A percentile compares a stretch with the other conserved stretches of the same genome.
Evolutionary conservation across 2,888 invertebrate species (phyloP).

Genomic region (Athrips mouffetella): DNA sequence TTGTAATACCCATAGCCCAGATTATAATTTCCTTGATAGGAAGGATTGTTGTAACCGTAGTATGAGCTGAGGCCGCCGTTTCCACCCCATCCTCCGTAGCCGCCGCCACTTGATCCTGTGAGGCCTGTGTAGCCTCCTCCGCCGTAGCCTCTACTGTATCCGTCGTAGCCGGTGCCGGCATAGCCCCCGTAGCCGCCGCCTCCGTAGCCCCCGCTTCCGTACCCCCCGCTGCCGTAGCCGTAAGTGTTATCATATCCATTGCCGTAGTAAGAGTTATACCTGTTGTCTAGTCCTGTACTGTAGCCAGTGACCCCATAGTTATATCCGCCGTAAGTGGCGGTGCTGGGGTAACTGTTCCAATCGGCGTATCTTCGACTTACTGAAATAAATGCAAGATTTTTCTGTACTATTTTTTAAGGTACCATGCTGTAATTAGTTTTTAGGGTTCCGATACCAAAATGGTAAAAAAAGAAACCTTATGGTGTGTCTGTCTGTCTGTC

Average conservation of each 20-base stretch:
- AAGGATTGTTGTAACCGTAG: constrained; percentile 77
- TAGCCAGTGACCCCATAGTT: constrained; percentile 22
- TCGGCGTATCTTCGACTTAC: constrained; percentile 40
- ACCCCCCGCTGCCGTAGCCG: constrained; percentile 23
- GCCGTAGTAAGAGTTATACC: constrained; percentile 18
- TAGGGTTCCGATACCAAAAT: neutral
- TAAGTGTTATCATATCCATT: constrained; percentile 23
- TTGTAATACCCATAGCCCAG: constrained; percentile 79
- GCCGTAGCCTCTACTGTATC: constrained; percentile 26
- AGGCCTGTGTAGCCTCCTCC: constrained; percentile 22
- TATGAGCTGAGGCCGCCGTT: constrained; percentile 79
- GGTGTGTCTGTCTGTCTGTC: no score
- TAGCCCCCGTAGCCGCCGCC: constrained; percentile 24
- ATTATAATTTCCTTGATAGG: constrained; percentile 74
- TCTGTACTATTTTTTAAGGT: constrained; percentile 20
- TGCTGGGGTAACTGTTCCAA: constrained; percentile 52
- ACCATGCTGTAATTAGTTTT: neutral
- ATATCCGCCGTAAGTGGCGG: constrained; percentile 27
- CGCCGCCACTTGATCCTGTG: constrained; percentile 36
- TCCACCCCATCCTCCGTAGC: constrained; percentile 80
- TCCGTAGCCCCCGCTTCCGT: constrained; percentile 27
- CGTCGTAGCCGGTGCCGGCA: constrained; percentile 21
- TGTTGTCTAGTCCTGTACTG: constrained; percentile 9
- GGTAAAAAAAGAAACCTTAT: no score
- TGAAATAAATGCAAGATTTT: constrained; percentile 14